Evolutionary conservation across 2,797 vertebrate genomes (phyloP).

Genomic region (Cetoscarus ocellatus): DNA sequence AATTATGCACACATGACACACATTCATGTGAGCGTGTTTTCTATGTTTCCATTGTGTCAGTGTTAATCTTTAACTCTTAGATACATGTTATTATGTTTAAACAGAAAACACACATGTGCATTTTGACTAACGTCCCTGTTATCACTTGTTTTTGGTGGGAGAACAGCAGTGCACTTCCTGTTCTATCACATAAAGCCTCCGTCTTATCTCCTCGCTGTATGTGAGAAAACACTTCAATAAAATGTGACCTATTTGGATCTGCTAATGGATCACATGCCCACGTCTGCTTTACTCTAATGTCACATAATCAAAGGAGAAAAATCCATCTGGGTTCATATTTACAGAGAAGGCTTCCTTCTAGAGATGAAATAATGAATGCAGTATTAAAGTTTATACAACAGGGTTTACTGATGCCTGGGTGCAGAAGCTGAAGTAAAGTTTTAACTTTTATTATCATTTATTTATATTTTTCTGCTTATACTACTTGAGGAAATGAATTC

Average conservation of each 20-base stretch:
- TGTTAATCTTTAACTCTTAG: background rate
- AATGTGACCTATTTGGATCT: background rate
- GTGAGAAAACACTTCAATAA: background rate
- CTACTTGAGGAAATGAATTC: background rate
- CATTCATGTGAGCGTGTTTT: background rate
- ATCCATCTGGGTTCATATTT: background rate
- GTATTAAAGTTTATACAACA: no score
- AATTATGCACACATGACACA: background rate
- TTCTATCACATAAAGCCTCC: background rate
- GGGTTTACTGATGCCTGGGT: no score
- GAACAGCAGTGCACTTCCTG: constrained; percentile 6
- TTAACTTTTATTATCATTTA: background rate
- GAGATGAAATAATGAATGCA: no score
- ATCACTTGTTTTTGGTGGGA: background rate
- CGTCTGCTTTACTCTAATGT: background rate
- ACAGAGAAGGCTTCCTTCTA: background rate
- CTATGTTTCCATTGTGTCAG: background rate
- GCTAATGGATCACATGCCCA: background rate
- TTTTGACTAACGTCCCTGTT: background rate
- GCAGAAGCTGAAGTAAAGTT: background rate
- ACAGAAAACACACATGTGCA: background rate
- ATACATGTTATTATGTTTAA: background rate
- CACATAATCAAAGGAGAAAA: background rate
- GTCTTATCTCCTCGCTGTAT: background rate
- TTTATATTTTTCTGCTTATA: background rate